Evolutionary conservation across 2,888 invertebrate species (phyloP).

Genomic region (Ormyrus thymus): DNA sequence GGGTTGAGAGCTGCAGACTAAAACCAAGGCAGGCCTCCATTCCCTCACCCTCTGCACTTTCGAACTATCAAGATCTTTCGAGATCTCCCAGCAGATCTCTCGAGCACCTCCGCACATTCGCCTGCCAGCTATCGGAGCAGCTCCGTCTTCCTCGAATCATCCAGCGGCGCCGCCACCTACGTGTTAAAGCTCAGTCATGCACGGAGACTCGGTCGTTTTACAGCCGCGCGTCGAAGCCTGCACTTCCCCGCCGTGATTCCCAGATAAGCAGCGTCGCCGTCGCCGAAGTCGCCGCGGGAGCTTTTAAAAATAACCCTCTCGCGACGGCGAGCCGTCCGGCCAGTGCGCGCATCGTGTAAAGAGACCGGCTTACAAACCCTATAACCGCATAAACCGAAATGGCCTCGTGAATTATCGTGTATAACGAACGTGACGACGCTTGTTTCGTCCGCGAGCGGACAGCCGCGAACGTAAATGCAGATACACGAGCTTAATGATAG

Average conservation of each 20-base stretch:
- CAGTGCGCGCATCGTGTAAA: background rate
- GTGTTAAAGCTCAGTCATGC: no score
- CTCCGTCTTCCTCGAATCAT: no score
- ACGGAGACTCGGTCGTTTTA: background rate
- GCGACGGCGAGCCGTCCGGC: background rate
- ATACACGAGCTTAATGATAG: no score
- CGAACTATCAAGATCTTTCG: no score
- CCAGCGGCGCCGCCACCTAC: no score
- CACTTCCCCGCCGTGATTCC: background rate
- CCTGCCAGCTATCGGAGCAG: no score
- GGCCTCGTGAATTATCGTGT: constrained; percentile 32
- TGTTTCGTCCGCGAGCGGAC: background rate
- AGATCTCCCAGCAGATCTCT: no score
- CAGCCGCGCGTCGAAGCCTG: background rate
- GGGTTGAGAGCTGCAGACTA: no score
- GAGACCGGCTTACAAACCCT: constrained; percentile 15
- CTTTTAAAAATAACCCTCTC: constrained; percentile 36
- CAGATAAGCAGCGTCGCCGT: constrained; percentile 18
- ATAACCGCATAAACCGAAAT: constrained; percentile 24
- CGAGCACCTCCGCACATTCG: no score
- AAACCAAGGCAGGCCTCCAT: no score
- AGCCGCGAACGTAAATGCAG: no score
- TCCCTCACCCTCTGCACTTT: no score
- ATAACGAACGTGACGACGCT: constrained; percentile 41
- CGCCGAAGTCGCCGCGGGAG: background rate